Base-by-base conservation (phyloP, 2,113 vertebrate species). In the Vanacampus margaritifer region DNA sequence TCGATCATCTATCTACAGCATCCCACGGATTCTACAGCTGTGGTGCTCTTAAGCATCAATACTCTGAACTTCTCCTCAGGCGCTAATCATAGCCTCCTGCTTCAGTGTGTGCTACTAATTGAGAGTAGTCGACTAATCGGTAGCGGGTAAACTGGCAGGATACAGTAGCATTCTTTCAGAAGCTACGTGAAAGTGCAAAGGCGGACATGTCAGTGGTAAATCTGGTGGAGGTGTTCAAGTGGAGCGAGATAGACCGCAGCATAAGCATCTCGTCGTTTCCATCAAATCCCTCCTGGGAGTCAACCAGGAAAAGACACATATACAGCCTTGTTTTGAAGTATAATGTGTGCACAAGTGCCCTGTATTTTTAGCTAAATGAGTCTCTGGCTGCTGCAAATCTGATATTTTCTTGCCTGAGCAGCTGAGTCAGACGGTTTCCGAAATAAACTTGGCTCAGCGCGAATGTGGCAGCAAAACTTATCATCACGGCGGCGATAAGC, bases 351-450 rank as follows among this genome's bases (percentile, higher is more conserved):
- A 51, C n/a, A 65, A 70, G 43, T 68, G 50, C 41, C 41, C 46
- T 75, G 24, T 35, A n/a, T 37, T 73, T 81, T 60, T 53, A 64
- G 80, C 75, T 70, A 73, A 79, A 79, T 85, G 64, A 70, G 36
- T 65, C 75, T 76, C 64, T 75, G 78, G 78, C 73, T 53, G 54
- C 74, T 72, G 65, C 70, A 63, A 53, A 23, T 73, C 68, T 64
- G 10, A 81, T 74, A 66, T 62, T 72, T 68, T 74, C 64, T 36
- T 41, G 57, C 69, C 64, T 71, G 46, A 65, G 68, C 65, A 72
- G 76, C 79, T 84, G 85, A 86, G 68, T 85, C 82, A 85, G 79
- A 72, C 17, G 10, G 66, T 75, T 84, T 78, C 78, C 75, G 64
- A 80, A 89, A 84, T 84, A 80, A 82, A 76, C 64, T 41, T 61